Percentiles rank a stretch among this genome's conserved stretches.
phyloP scores from a whole-genome alignment of 1,140 invertebrate genomes.

The Zaprionus tsacasi region DNA sequence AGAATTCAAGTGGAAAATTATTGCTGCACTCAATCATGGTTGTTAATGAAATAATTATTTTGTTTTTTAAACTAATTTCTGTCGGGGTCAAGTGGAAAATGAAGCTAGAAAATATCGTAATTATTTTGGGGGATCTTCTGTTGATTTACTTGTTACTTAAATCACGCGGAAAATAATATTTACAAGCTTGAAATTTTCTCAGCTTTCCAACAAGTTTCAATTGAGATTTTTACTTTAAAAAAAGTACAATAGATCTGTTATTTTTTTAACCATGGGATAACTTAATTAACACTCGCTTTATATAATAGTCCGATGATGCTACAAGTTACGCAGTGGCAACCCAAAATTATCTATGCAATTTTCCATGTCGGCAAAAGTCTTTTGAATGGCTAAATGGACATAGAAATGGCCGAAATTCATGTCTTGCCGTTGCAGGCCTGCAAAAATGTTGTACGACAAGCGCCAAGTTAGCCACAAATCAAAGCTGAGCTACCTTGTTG shows the following conservation, averaged over 20 bases:
- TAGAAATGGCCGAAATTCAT: slow-evolving; percentile 47
- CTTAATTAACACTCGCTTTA: not conserved
- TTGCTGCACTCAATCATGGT: slow-evolving; percentile 14
- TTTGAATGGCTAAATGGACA: slow-evolving; percentile 55
- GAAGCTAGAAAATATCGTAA: slow-evolving; percentile 5
- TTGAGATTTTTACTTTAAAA: not conserved
- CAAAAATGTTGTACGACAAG: slow-evolving; percentile 82
- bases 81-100: slow-evolving; percentile 4
- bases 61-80: slow-evolving; percentile 13
- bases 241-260: not conserved
- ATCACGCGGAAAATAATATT: not conserved
- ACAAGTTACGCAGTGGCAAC: not conserved
- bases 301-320: not conserved
- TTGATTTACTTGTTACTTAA: not conserved
- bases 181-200: not conserved
- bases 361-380: slow-evolving; percentile 40
- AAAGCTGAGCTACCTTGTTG: slow-evolving; percentile 52
- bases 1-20: slow-evolving; percentile 1
- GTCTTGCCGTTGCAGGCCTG: slow-evolving; percentile 45
- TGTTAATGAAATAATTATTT: slow-evolving; percentile 25
- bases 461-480: slow-evolving; percentile 76
- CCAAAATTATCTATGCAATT: slow-evolving; percentile 28
- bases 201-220: not conserved
- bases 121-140: not conserved
- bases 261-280: not conserved